These are phyloP conservation scores for Crematogaster levior DNA, from an alignment of 2,888 invertebrate species.

Conservation along the genomic window DNA sequence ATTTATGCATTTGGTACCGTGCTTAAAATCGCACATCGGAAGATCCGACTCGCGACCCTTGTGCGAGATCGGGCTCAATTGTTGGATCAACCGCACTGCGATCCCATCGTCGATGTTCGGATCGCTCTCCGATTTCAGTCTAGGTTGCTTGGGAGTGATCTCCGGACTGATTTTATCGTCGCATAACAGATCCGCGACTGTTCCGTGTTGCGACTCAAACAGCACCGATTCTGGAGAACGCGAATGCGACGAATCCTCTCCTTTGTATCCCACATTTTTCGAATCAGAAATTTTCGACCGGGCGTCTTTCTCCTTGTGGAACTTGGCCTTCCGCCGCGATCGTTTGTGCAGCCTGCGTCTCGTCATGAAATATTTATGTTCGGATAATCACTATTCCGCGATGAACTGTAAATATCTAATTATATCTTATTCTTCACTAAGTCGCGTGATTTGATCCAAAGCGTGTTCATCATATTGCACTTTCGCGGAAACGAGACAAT, in stretches of 20 bases:
- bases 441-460: neutral
- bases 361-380: constrained; percentile 35
- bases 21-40: neutral
- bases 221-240: constrained; percentile 75
- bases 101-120: neutral
- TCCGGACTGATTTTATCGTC: constrained; percentile 75
- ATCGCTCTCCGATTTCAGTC: neutral
- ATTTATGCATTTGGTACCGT: neutral
- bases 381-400: neutral
- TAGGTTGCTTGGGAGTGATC: constrained; percentile 53
- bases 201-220: constrained; percentile 59
- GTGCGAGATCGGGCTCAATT: neutral
- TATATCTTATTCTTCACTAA: neutral
- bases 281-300: neutral
- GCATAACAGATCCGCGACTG: constrained; percentile 63
- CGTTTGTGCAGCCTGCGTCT: constrained; percentile 59
- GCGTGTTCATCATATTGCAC: neutral
- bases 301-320: neutral
- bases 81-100: neutral
- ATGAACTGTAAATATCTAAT: neutral
- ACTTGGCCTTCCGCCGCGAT: constrained; percentile 29
- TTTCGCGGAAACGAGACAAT: neutral
- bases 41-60: neutral
- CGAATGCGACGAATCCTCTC: neutral
- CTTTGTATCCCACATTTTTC: too few species aligned